phyloP scores from a whole-genome alignment of 2,113 vertebrate genomes.

The Elachura formosa region DNA sequence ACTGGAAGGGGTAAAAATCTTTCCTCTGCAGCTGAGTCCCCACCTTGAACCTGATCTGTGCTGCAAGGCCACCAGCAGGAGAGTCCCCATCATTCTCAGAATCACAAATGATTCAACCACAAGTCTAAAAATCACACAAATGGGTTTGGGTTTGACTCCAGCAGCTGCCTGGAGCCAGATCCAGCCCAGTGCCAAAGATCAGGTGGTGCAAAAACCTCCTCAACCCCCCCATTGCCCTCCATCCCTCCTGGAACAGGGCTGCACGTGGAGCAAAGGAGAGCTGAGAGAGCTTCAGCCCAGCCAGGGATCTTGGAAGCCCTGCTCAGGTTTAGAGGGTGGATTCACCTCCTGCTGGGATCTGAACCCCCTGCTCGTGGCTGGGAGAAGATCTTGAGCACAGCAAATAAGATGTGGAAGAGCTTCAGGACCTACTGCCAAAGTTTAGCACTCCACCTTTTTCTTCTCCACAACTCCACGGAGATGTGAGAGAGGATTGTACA shows the following conservation, averaged over 20 bases:
- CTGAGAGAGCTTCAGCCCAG: background rate
- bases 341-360: background rate
- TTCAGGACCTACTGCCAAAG: background rate
- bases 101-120: rapidly evolving
- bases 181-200: background rate
- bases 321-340: background rate
- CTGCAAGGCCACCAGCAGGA: background rate
- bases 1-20: background rate
- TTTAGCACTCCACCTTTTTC: background rate
- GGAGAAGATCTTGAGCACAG: background rate
- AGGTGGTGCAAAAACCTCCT: background rate
- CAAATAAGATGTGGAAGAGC: background rate
- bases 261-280: background rate
- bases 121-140: background rate
- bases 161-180: background rate
- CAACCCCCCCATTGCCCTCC: background rate
- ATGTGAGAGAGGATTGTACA: background rate
- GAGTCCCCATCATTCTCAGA: background rate
- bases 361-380: rapidly evolving
- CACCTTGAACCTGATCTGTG: background rate
- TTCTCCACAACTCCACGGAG: background rate
- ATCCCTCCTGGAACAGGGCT: background rate
- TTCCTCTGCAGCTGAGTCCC: background rate
- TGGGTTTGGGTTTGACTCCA: background rate
- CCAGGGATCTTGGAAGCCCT: too few relatives aligned